Percentiles rank a stretch among this genome's conserved stretches.
phyloP scores from a whole-genome alignment of 2,888 invertebrate species.

The Scelioninae gen. 2 region DNA sequence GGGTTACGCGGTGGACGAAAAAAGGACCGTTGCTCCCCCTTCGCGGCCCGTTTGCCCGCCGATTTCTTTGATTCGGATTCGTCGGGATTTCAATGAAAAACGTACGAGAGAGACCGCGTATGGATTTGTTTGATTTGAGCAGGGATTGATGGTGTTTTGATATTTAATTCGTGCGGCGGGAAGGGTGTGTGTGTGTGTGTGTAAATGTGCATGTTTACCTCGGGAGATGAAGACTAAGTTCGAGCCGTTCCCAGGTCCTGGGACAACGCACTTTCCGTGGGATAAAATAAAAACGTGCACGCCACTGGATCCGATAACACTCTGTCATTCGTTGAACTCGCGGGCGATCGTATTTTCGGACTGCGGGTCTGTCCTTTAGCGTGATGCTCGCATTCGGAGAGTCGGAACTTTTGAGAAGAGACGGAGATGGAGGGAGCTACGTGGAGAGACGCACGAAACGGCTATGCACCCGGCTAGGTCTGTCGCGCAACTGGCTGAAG shows the following conservation, averaged over 20 bases:
- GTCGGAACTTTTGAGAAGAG: constrained; percentile 19
- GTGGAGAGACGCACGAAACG: constrained; percentile 21
- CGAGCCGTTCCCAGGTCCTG: constrained; percentile 28
- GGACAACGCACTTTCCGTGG: constrained; percentile 17
- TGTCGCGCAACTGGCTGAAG: constrained; percentile 53
- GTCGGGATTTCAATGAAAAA: no score
- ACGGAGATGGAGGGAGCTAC: constrained; percentile 28
- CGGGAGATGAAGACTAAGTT: constrained; percentile 45
- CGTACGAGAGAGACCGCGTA: no score
- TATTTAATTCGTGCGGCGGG: no score
- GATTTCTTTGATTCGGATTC: no score
- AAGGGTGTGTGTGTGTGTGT: no score
- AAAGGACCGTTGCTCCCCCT: no score
- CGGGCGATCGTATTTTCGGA: constrained; percentile 34
- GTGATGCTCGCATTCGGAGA: constrained; percentile 35
- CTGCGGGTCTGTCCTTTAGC: constrained; percentile 27
- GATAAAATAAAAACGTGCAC: constrained; percentile 54
- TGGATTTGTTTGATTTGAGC: no score
- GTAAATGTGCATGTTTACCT: constrained; percentile 43
- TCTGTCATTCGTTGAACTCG: constrained; percentile 52
- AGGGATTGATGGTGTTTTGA: no score
- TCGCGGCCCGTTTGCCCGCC: no score
- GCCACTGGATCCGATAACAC: constrained; percentile 50
- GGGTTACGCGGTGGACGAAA: no score
- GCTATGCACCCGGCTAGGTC: constrained; percentile 44